phyloP scores from a whole-genome alignment of 2,113 vertebrate species.

The Rhinopomastus cyanomelas region DNA sequence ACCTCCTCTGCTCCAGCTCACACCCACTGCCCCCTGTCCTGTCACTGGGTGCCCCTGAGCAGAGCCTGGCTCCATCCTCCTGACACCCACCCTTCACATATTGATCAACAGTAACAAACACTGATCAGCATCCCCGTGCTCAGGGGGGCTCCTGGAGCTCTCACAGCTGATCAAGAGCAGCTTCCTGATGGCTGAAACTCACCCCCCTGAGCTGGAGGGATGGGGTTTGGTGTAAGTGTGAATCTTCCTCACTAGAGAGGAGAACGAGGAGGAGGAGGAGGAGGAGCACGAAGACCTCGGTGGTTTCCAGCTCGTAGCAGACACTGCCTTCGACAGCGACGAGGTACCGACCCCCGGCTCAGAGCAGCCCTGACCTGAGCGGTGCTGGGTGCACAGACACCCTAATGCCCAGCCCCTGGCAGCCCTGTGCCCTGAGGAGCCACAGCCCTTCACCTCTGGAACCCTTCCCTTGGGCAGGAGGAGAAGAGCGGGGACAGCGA shows the following conservation, averaged over 20 bases:
- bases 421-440: too few relatives aligned
- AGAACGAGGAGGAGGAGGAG: constrained; percentile 76
- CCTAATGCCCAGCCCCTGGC: too few relatives aligned
- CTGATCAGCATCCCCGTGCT: background rate
- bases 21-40: too few relatives aligned
- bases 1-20: too few relatives aligned
- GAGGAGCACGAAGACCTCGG: constrained; percentile 83
- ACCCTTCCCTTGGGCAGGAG: constrained; percentile 46
- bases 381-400: too few relatives aligned
- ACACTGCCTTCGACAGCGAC: constrained; percentile 80
- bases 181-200: too few relatives aligned
- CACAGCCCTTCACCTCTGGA: background rate
- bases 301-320: constrained; percentile 86
- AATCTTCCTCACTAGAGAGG: constrained; percentile 67
- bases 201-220: background rate
- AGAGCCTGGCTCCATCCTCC: too few relatives aligned
- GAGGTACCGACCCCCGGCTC: constrained; percentile 70
- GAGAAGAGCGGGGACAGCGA: constrained; percentile 54
- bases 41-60: too few relatives aligned
- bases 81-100: too few relatives aligned
- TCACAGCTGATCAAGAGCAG: background rate
- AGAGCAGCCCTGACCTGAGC: background rate
- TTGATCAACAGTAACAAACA: too few relatives aligned
- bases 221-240: background rate
- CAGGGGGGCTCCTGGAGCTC: background rate